Percentiles rank a stretch among this genome's conserved stretches.
These are phyloP conservation scores for Macrotis lagotis DNA, from an alignment of 2,113 vertebrate genomes.

Conservation along the genomic window DNA sequence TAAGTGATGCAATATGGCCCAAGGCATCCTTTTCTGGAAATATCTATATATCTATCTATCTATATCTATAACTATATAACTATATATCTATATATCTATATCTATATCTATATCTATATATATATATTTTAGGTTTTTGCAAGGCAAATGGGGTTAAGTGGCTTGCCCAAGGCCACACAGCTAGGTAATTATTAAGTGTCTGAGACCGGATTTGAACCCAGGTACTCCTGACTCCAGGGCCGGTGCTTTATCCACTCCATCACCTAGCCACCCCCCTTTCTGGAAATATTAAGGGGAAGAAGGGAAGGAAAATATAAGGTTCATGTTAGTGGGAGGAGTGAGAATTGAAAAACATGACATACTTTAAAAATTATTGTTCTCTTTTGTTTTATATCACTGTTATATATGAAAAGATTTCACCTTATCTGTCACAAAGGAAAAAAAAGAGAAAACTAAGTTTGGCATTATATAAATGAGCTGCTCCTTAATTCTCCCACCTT, in stretches of 20 bases:
- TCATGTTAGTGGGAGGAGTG: neutral
- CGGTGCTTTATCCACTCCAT: too few species aligned
- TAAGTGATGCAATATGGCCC: neutral
- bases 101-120: too few species aligned
- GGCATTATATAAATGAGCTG: neutral
- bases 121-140: too few species aligned
- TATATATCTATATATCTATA: too few species aligned
- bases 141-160: too few species aligned
- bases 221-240: too few species aligned
- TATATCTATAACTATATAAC: too few species aligned
- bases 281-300: neutral
- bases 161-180: too few species aligned
- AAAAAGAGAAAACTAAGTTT: neutral
- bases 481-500: neutral
- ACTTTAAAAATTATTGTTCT: neutral
- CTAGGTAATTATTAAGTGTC: too few species aligned
- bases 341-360: neutral
- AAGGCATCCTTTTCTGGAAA: neutral
- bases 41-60: too few species aligned
- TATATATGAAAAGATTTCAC: neutral
- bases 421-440: neutral
- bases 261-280: too few species aligned
- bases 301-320: neutral
- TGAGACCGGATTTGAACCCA: too few species aligned
- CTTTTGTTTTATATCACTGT: neutral